Conservation (phyloP, 2,113 vertebrate genomes). For the Scopus umbretta region DNA sequence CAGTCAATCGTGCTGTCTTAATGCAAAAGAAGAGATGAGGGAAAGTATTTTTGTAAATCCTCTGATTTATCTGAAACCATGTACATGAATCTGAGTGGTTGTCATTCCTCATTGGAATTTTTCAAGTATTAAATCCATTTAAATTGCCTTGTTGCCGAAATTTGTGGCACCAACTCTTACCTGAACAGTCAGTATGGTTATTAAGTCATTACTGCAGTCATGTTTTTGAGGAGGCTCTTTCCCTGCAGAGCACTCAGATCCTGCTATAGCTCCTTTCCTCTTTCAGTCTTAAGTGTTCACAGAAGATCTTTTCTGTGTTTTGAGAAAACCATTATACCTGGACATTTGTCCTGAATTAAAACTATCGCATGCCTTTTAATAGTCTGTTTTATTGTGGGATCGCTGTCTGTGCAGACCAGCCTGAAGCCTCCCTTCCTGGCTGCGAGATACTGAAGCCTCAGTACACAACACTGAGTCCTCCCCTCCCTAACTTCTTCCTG, state of each 20-base stretch:
- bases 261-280: background rate
- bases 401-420: background rate
- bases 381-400: background rate
- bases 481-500: background rate
- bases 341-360: background rate
- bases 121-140: background rate
- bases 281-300: background rate
- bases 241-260: background rate
- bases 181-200: background rate
- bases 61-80: background rate
- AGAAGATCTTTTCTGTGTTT: background rate
- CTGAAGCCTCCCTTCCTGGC: background rate
- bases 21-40: background rate
- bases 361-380: background rate
- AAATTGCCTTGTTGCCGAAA: background rate
- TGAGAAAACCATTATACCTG: background rate
- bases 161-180: background rate
- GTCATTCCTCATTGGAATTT: background rate
- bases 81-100: background rate
- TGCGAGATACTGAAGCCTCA: background rate
- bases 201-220: background rate
- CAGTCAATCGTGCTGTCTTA: background rate
- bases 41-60: background rate
- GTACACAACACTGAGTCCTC: background rate
- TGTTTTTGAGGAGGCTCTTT: background rate